Base-by-base conservation (phyloP, 2,888 invertebrate genomes). In the Geotrupes spiniger region DNA sequence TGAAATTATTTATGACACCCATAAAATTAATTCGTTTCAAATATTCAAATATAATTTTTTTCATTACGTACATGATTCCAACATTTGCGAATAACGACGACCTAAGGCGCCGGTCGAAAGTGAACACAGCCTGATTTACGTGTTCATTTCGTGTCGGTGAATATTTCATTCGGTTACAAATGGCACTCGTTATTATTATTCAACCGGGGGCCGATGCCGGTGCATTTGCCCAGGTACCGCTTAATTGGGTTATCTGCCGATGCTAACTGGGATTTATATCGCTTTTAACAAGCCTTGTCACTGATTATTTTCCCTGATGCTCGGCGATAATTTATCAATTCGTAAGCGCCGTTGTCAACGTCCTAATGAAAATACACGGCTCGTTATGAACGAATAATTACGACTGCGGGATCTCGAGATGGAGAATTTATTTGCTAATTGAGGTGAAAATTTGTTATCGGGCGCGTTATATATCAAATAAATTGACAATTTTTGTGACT, bases 141-240 rank as follows among this genome's bases (percentile, higher is more conserved):
- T 53, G 48, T 57, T 58, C 60, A 63, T 63, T 63, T 61, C 28
- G 57, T 60, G 51, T 51, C 51, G 58, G 61, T 65, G 64, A 66
- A 68, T 68, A 66, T 67, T 68, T 68, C 66, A 67, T 64, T 61
- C 59, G 58, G 62, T 64, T 65, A 66, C 67, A 67, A 67, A 68
- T 66, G 62, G 64, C 55, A 58, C 57, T 63, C 64, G 66, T 68
- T 67, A 67, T 68, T 66, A 66, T 66, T 65, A 63, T 63, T 65
- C 63, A 57, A 62, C 59, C 60, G 56, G 45, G 46, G 45, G 46
- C 57, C 55, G 56, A 51, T 54, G 56, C 58, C 57, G 57, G 57
- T 42, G 57, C 58, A 56, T 56, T 59, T 58, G 60, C 59, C 33
- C 42, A 27, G 31, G 36, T 26, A 11, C 59, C 47, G 58, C 62